Evolutionary conservation across 2,113 vertebrate genomes (phyloP), one percentile per base, ranked within the genome.

Genomic region (Anseranas semipalmata): DNA sequence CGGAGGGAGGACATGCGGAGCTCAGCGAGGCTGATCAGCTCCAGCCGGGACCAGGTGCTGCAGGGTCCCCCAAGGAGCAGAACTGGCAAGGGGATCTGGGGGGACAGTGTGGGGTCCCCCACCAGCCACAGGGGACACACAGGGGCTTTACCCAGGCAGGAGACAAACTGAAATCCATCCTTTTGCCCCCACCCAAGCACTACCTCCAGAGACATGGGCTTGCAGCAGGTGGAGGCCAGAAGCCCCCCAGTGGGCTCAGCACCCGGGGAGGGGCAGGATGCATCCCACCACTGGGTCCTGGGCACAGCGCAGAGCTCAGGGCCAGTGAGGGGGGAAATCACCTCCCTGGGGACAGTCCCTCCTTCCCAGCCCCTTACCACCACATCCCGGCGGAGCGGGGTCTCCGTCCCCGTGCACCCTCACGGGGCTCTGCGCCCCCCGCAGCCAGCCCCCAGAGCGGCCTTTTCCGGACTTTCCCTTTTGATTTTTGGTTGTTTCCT

Each of bases 1-100:
- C 0, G 0, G 0, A 3, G 52, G 16, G 1, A 76, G 45, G 84
- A 17, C 58, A 22, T 3, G 0, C 0, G 4, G 65, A 25, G 33
- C 41, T 78, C 15, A 21, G 82, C 1, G 3, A 41, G 27, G 21
- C 60, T 22, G 15, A 20, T 32, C 32, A 9, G n/a, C 30, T 66
- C 79, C 2, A 1, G 12, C 2, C 0, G 17, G 21, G 8, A 12
- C 56, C 0, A 1, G 21, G 12, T 10, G 56, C 82, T 43, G 19
- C 5, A 28, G 79, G 35, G 21, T 43, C 21, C 46, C 56, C 1
- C 3, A 0, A 17, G 0, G 12, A 72, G 28, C 52, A 32, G 78
- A 75, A 71, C 9, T 5, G 10, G 22, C 3, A 32, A 15, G 39
- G 15, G 39, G 10, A 55, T 37, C 41, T 3, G 18, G 24, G 46